phyloP scores from a whole-genome alignment of 1,140 invertebrate genomes.

The Penaeus indicus region DNA sequence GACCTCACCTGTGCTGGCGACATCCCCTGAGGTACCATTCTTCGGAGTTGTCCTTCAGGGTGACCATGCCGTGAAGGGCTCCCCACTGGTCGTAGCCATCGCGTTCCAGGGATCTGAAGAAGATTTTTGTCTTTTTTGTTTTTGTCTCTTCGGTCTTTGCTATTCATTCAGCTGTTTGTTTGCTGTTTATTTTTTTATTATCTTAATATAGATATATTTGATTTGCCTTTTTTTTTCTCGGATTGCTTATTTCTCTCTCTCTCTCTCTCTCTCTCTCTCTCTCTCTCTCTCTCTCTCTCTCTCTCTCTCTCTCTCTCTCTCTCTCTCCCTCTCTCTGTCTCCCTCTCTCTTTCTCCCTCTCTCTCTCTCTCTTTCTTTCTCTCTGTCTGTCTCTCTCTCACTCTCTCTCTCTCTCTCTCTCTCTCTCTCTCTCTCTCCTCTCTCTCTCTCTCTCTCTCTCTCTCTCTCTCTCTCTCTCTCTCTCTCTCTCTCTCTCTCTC shows the following conservation, averaged over 20 bases:
- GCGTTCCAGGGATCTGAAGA: slow-evolving; percentile 67
- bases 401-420: no score
- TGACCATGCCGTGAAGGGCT: slow-evolving; percentile 70
- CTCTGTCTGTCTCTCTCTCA: no score
- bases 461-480: not conserved
- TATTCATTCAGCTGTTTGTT: no score
- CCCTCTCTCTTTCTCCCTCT: no score
- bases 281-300: not conserved
- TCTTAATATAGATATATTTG: not conserved
- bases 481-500: not conserved
- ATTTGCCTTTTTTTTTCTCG: not conserved
- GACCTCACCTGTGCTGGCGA: slow-evolving; percentile 71
- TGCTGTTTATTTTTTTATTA: no score
- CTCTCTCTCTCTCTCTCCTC: not conserved
- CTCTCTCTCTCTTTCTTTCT: no score
- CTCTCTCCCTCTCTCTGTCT: no score
- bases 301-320: no score
- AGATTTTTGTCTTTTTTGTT: no score
- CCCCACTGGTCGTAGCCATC: slow-evolving; percentile 74
- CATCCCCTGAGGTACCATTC: slow-evolving; percentile 72
- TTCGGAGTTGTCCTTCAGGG: slow-evolving; percentile 69
- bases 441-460: no score
- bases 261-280: no score
- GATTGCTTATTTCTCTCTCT: not conserved
- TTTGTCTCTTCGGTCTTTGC: no score